Evolutionary conservation across 1,140 invertebrate species (phyloP).

Genomic region (Anadara kagoshimensis): DNA sequence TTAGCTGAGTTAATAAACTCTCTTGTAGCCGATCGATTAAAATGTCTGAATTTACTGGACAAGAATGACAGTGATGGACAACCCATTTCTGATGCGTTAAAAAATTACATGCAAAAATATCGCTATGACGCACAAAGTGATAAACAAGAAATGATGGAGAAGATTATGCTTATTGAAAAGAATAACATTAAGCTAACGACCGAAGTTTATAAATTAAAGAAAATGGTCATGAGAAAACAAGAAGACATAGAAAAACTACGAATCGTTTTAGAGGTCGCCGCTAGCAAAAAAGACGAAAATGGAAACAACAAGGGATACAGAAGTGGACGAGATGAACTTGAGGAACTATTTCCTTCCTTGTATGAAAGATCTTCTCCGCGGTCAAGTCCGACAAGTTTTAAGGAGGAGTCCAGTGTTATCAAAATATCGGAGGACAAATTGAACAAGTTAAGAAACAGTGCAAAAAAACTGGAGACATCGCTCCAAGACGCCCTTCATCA

Average conservation of each 20-base stretch:
- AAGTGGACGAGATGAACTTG: too few species aligned
- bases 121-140: constrained; percentile 10
- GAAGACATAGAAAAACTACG: constrained; percentile 21
- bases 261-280: constrained; percentile 1
- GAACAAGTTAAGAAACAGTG: constrained; percentile 54
- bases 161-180: constrained; percentile 30
- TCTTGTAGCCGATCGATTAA: constrained; percentile 45
- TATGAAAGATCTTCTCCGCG: too few species aligned
- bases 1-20: constrained; percentile 41
- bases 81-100: constrained; percentile 25
- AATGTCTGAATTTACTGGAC: constrained; percentile 38
- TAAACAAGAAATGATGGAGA: constrained; percentile 27
- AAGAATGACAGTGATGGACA: constrained; percentile 21
- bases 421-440: constrained; percentile 62
- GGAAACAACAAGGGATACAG: too few species aligned
- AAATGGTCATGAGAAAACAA: constrained; percentile 16
- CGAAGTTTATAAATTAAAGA: constrained; percentile 16
- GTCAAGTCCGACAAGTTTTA: too few species aligned
- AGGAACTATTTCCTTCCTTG: too few species aligned
- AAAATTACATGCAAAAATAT: constrained; percentile 28
- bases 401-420: constrained; percentile 31
- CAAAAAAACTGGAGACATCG: constrained; percentile 63
- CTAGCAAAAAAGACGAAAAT: too few species aligned
- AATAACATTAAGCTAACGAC: constrained; percentile 27
- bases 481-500: constrained; percentile 61